These are phyloP conservation scores for Notarius quadriscutis DNA, from an alignment of 2,113 vertebrate genomes.

Conservation along the genomic window DNA sequence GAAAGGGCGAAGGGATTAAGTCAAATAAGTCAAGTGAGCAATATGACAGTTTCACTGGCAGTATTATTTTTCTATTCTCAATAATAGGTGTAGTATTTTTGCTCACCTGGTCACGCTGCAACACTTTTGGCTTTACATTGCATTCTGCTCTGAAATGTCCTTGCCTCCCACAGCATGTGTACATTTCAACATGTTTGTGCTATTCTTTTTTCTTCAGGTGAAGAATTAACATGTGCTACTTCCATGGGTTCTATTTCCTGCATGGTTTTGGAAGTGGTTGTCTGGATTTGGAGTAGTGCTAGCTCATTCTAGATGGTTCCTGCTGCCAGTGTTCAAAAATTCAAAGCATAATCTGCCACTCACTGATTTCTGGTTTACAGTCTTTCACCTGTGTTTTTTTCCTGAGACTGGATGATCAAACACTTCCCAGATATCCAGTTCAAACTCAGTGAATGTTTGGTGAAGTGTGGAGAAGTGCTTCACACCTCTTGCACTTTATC, in stretches of 20 bases:
- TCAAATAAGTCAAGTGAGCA: too few species aligned
- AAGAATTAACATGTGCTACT: background rate
- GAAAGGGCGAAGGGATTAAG: too few species aligned
- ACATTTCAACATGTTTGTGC: background rate
- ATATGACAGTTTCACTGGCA: background rate
- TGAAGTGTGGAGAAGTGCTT: too few species aligned
- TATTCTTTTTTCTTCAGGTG: too few species aligned
- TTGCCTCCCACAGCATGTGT: background rate
- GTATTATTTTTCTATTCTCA: background rate
- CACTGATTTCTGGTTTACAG: background rate
- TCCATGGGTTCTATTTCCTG: background rate
- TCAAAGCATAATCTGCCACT: background rate
- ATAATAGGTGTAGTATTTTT: too few species aligned
- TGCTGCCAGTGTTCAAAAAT: background rate
- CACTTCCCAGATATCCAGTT: too few species aligned
- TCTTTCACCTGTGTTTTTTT: background rate
- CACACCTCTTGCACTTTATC: too few species aligned
- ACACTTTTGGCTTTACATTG: background rate
- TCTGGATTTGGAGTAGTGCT: background rate
- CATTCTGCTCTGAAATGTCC: background rate
- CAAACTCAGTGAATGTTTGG: too few species aligned
- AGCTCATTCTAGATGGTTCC: too few species aligned
- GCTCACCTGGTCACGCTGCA: background rate
- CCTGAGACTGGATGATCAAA: too few species aligned
- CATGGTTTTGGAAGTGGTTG: background rate